Conservation (phyloP, 1,140 invertebrate genomes). For the Dinoponera quadriceps region DNA sequence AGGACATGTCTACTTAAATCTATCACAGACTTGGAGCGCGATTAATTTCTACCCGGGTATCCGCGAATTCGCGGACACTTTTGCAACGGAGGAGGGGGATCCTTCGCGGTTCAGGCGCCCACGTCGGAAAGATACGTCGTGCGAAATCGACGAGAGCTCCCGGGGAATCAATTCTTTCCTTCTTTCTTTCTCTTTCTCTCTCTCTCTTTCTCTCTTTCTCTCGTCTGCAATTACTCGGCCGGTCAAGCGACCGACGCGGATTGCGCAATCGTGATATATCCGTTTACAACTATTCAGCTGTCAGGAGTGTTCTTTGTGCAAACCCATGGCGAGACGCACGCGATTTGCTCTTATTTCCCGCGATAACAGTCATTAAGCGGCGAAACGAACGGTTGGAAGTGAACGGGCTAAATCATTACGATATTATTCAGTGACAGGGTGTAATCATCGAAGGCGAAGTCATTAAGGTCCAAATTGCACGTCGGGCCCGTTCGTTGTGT, state of each 20-base stretch:
- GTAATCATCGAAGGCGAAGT: constrained; percentile 52
- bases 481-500: constrained; percentile 13
- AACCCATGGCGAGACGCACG: constrained; percentile 19
- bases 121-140: not conserved
- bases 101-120: no score
- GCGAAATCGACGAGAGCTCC: not conserved
- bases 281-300: constrained; percentile 34
- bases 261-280: constrained; percentile 27
- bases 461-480: constrained; percentile 42
- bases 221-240: constrained; percentile 26
- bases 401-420: constrained; percentile 52
- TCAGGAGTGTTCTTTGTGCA: constrained; percentile 35
- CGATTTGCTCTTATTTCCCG: constrained; percentile 32
- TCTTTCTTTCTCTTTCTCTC: no score
- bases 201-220: no score
- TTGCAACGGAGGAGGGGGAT: not conserved
- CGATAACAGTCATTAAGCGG: constrained; percentile 47
- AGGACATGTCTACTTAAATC: no score
- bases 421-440: constrained; percentile 60
- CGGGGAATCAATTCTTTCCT: constrained; percentile 28
- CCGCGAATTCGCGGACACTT: not conserved
- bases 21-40: constrained; percentile 3
- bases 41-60: not conserved
- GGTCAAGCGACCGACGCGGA: not conserved
- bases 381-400: constrained; percentile 30